Evolutionary conservation across 2,888 invertebrate species (phyloP).

Genomic region (Chloroclystis v-ata): DNA sequence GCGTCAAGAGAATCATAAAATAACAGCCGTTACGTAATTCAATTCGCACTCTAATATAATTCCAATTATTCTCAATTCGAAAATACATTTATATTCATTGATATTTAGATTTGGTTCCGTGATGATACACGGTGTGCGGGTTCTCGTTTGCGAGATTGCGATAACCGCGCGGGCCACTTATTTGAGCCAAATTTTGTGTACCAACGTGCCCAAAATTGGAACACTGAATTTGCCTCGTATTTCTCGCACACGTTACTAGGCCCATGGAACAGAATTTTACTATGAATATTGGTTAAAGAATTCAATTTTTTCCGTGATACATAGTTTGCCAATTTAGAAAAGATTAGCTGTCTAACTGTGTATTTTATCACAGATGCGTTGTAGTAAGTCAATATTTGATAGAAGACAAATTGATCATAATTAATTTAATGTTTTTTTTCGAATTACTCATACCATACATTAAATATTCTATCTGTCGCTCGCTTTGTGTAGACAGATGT

Average conservation of each 20-base stretch:
- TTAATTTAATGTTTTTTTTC: too few relatives aligned
- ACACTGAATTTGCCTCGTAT: conserved; percentile 34
- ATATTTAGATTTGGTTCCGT: conserved; percentile 31
- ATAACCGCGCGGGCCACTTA: conserved; percentile 56
- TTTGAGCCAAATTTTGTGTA: conserved; percentile 57
- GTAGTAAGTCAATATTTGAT: too few relatives aligned
- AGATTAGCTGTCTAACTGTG: too few relatives aligned
- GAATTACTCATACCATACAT: too few relatives aligned
- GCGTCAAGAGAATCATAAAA: conserved; percentile 21
- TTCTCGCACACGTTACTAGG: conserved; percentile 22
- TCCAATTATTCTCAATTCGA: conserved; percentile 29
- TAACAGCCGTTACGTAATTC: conserved; percentile 19
- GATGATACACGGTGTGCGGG: conserved; percentile 38
- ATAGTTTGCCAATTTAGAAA: too few relatives aligned
- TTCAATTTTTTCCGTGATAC: neutral
- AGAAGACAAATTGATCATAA: too few relatives aligned
- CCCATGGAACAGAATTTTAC: conserved; percentile 26
- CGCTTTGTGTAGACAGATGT: too few relatives aligned
- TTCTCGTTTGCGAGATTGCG: conserved; percentile 46
- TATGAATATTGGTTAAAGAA: conserved; percentile 23
- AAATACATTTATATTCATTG: conserved; percentile 33
- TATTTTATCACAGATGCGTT: too few relatives aligned
- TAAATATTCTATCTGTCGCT: too few relatives aligned
- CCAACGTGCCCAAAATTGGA: conserved; percentile 54
- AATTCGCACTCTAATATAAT: conserved; percentile 23